Conservation (phyloP, 2,113 vertebrate genomes). For the Ivindomyrus marchei region DNA sequence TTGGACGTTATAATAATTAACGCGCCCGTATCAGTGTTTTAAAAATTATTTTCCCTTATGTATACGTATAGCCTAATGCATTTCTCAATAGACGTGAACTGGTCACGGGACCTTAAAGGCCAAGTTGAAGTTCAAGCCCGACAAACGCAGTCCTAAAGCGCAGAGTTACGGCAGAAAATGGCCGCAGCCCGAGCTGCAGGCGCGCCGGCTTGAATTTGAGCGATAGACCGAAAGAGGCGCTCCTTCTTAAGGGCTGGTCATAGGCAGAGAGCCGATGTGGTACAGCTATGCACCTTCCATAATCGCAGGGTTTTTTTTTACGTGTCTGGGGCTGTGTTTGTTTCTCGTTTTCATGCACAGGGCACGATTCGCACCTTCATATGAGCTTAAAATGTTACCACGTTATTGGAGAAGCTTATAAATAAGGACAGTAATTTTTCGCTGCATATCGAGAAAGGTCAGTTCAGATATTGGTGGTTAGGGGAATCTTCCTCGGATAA, state of each 20-base stretch:
- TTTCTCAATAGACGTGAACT: not conserved
- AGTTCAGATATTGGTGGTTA: not conserved
- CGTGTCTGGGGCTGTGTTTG: not conserved
- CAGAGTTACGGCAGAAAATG: slow-evolving; percentile 77
- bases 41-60: not conserved
- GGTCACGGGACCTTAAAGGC: slow-evolving; percentile 42
- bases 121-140: slow-evolving; percentile 54
- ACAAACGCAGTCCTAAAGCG: slow-evolving; percentile 11
- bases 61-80: not conserved
- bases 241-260: slow-evolving; percentile 40
- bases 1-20: not conserved
- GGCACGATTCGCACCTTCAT: not conserved
- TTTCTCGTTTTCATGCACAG: not conserved
- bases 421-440: not conserved
- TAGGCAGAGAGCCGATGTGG: slow-evolving; percentile 23
- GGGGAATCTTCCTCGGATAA: not conserved
- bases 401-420: not conserved
- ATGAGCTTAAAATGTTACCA: not conserved
- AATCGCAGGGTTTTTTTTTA: not conserved
- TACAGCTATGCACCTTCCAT: slow-evolving; percentile 11
- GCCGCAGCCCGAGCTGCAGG: slow-evolving; percentile 67
- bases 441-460: not conserved
- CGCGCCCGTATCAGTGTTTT: not conserved
- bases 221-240: slow-evolving; percentile 61
- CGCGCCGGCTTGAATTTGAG: slow-evolving; percentile 65